Base-by-base conservation (phyloP, 2,888 invertebrate species). In the Dasypogon diadema region DNA sequence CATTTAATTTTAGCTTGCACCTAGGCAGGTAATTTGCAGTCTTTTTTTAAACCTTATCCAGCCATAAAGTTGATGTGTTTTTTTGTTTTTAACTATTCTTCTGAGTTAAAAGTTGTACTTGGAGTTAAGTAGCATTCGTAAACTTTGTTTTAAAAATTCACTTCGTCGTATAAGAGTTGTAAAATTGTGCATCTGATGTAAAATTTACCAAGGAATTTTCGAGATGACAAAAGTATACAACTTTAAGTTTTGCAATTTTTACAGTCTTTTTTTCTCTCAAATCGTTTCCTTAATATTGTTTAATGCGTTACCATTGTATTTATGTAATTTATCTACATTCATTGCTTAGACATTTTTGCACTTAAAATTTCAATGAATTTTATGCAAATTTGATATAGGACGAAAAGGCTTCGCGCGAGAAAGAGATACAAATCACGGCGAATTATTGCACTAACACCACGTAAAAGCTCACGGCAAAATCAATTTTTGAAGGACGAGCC, bases 401-500 rank as follows among this genome's bases (percentile, higher is more conserved):
- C 14, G 2, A 51, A 51, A 12, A 51, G 2, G 2, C 5, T 22
- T 65, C 24, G 21, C 48, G 46, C 21, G 46, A 60, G 21, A 46
- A 37, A 1, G 21, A 12, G 24, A 26, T 8, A 18, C n/a, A 18
- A 18, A 60, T 58, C 12, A 30, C 46, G 46, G 54, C 70, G 51
- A 54, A 54, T 70, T 70, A 26, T 54, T 70, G 18, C 54, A 70
- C 70, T 54, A 26, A 70, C 34, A 70, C 70, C 30, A 70, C 16
- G 30, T 54, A 51, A 70, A 18, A 54, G 24, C 48, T 70, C 54
- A 34, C 54, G 70, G 70, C 54, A 70, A 70, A 56, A 70, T 70
- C 70, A 70, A 70, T 70, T 51, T 54, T 70, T 70, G 70, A 70
- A 70, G 70, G 70, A 70, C 70, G 70, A 70, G 54, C 70, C 70